Evolutionary conservation across 2,888 invertebrate species (phyloP), one percentile per base, ranked within the genome.

Genomic region (Polietes domitor): DNA sequence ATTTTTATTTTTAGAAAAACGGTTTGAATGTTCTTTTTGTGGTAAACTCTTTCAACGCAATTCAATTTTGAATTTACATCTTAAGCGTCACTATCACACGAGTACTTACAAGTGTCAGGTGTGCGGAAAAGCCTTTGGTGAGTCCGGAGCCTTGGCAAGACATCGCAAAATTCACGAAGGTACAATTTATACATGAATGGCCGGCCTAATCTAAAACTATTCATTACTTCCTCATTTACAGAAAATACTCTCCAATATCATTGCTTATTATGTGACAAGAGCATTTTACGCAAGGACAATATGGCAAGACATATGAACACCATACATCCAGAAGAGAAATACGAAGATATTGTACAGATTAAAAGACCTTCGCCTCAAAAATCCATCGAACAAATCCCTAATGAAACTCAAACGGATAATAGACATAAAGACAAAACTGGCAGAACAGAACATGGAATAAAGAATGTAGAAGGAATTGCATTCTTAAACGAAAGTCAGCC

Each of bases 261-360:
- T 21, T 97, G 97, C 89, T 93, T 93, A 84, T 93, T 95, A 28
- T 97, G 97, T 91, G 93, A 94, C 47, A 94, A 95, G 9, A 94
- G 94, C 53, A 96, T 96, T 89, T 93, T 95, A 61, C 93, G 97
- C 81, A 96, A 95, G 89, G 97, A 97, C 90, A 97, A 97, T 89
- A 93, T 97, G 82, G 94, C 94, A 82, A 93, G 97, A 0, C 97
- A 97, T 90, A 93, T 96, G 79, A 94, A 95, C 76, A 96, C 96
- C 90, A 95, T 96, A 76, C 97, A 97, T 91, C 94, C 95, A 0
- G 94, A 93, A 0, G 82, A 86, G 24, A 79, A 87, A 0, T 89
- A 89, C 53, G 87, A 87, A 50, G 79, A 79, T 12, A 86, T 87
- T 73, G 88, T 90, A 0, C 80, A 89, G 77, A 80, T 88, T 2